Base-by-base conservation (phyloP, 2,797 vertebrate species). In the Channallabes apus region DNA sequence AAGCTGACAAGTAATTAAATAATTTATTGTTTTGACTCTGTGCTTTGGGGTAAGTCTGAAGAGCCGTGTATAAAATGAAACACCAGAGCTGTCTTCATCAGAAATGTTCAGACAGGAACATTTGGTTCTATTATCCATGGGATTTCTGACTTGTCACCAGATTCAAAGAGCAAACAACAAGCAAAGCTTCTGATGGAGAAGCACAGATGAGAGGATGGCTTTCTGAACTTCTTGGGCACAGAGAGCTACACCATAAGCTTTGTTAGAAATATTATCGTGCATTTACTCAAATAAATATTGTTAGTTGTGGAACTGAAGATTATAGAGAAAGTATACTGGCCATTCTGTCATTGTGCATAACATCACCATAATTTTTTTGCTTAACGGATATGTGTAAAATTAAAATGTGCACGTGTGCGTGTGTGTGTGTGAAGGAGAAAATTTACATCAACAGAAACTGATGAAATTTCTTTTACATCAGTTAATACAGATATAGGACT, bases 401-500 rank as follows among this genome's bases (percentile, higher is more conserved):
- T 22, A 24, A 17, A 27, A 38, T 38, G 38, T 38, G 27, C n/a
- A 64, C n/a, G 15, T 11, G 27, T 9, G 27, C n/a, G 32, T 46
- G 41, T 8, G 38, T 41, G 46, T 46, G 46, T 46, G 46, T 46
- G 9, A 46, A 9, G 38, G 38, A 11, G 46, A 46, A 46, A 46
- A 46, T 46, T 11, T 9, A 46, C 46, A 46, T 46, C 9, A 64
- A 81, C 76, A 72, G 51, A 79, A 62, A 65, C 27, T 81, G 41
- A 46, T 81, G 38, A 78, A 20, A 41, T 78, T 80, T 82, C 5
- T 84, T 86, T 71, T 65, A 68, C 58, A 32, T 56, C 9, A 51
- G 58, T 77, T 86, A 84, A 82, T 86, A 83, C 85, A 85, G 75
- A 83, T 68, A 84, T 72, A 77, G 82, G 54, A 61, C 46, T 77